These are phyloP conservation scores for Trachops cirrhosus DNA, from an alignment of 2,797 vertebrate species.

Conservation along the genomic window DNA sequence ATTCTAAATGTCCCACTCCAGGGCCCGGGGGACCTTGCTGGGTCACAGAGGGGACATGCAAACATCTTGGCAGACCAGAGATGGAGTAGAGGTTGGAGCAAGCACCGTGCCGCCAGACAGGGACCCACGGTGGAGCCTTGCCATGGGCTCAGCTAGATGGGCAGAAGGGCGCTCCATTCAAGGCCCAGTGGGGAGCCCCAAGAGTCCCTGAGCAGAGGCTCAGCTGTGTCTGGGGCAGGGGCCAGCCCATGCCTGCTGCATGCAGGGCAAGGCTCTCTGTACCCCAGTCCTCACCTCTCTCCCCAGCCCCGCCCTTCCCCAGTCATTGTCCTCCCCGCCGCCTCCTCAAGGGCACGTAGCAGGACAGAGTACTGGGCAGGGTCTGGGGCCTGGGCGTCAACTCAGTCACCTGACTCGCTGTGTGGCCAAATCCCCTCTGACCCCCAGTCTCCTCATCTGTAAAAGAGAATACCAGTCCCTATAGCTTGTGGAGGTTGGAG, in stretches of 20 bases:
- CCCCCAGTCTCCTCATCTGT: neutral
- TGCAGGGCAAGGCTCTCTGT: neutral
- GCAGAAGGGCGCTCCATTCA: fast-evolving
- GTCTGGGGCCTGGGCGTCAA: neutral
- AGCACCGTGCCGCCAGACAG: fast-evolving
- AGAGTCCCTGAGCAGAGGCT: neutral
- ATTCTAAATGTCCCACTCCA: neutral
- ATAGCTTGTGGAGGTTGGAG: neutral
- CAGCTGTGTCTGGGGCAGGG: neutral
- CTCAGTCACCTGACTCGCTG: neutral
- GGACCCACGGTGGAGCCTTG: neutral
- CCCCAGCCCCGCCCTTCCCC: neutral
- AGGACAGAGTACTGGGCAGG: neutral
- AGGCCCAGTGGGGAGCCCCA: neutral
- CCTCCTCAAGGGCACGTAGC: fast-evolving
- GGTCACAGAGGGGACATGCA: neutral
- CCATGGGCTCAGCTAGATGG: neutral
- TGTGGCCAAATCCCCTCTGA: neutral
- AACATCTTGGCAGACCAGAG: fast-evolving
- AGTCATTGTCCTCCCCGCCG: neutral
- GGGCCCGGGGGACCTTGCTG: neutral
- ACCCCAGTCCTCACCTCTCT: fast-evolving
- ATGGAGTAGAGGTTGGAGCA: fast-evolving
- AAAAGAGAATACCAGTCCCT: neutral
- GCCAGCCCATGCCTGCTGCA: fast-evolving